Evolutionary conservation across 2,888 invertebrate species (phyloP).

Genomic region (Caenorhabditis japonica): DNA sequence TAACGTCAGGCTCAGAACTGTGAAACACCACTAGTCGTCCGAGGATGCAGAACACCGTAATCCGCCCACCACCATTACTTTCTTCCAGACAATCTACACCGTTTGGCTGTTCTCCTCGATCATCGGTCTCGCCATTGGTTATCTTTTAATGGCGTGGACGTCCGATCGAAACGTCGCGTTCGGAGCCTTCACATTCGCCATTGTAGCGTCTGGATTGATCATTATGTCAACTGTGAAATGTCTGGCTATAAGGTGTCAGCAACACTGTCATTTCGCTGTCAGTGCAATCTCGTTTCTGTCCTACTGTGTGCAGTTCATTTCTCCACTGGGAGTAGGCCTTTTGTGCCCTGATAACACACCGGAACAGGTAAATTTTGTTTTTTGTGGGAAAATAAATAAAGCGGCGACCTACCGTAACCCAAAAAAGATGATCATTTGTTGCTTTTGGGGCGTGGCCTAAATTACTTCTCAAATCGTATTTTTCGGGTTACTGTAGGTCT

Average conservation of each 20-base stretch:
- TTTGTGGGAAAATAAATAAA: neutral
- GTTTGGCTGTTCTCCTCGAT: slow-evolving; percentile 44
- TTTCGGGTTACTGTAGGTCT: no score
- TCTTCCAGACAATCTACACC: slow-evolving; percentile 38
- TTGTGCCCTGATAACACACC: slow-evolving; percentile 54
- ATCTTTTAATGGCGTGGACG: slow-evolving; percentile 57
- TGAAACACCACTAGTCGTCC: no score
- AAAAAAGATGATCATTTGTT: no score
- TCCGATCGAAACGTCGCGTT: slow-evolving; percentile 48
- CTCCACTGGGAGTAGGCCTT: slow-evolving; percentile 53
- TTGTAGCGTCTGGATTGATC: slow-evolving; percentile 62
- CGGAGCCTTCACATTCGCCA: slow-evolving; percentile 59
- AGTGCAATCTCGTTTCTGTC: slow-evolving; percentile 42
- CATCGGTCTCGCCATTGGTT: slow-evolving; percentile 56
- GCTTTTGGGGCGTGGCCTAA: no score
- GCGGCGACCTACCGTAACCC: no score
- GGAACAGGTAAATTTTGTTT: slow-evolving; percentile 58
- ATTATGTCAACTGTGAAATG: slow-evolving; percentile 64
- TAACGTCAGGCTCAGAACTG: no score
- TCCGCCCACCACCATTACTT: neutral
- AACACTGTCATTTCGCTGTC: slow-evolving; percentile 61
- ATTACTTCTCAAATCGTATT: no score
- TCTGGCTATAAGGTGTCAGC: slow-evolving; percentile 59
- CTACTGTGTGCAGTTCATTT: slow-evolving; percentile 48
- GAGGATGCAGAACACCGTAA: no score